Conservation (phyloP, 2,113 vertebrate species). For the Symphodus melops region DNA sequence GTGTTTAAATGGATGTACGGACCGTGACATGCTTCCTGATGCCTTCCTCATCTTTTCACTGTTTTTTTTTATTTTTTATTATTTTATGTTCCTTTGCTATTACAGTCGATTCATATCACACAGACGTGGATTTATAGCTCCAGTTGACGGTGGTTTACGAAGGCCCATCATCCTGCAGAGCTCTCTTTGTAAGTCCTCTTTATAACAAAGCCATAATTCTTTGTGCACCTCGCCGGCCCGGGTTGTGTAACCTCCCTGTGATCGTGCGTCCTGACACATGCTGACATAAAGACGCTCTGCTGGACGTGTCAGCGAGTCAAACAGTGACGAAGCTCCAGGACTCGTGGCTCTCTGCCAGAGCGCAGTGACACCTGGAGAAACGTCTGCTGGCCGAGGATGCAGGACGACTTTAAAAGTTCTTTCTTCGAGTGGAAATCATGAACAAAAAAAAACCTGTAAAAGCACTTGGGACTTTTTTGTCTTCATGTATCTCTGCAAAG, state of each 20-base stretch:
- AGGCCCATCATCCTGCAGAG: constrained; percentile 61
- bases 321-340: constrained; percentile 30
- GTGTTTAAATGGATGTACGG: constrained; percentile 65
- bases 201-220: constrained; percentile 27
- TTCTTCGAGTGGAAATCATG: background rate
- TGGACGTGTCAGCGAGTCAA: constrained; percentile 29
- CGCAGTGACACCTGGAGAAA: constrained; percentile 20
- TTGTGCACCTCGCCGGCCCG: constrained; percentile 11
- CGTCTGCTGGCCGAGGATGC: background rate
- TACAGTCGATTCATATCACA: constrained; percentile 36
- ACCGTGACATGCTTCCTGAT: constrained; percentile 1
- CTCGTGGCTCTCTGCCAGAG: background rate
- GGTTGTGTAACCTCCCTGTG: constrained; percentile 39
- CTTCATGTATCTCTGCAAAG: constrained; percentile 27
- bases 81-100: constrained; percentile 1
- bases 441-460: constrained; percentile 14
- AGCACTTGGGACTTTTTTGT: constrained; percentile 2
- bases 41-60: constrained; percentile 44
- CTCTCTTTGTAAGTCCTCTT: constrained; percentile 10
- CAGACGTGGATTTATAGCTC: constrained; percentile 44
- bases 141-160: constrained; percentile 65
- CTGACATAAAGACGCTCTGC: constrained; percentile 11
- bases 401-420: background rate
- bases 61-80: constrained; percentile 24
- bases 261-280: constrained; percentile 10